phyloP scores from a whole-genome alignment of 2,888 invertebrate species.

The Pseudanteris insignis region DNA sequence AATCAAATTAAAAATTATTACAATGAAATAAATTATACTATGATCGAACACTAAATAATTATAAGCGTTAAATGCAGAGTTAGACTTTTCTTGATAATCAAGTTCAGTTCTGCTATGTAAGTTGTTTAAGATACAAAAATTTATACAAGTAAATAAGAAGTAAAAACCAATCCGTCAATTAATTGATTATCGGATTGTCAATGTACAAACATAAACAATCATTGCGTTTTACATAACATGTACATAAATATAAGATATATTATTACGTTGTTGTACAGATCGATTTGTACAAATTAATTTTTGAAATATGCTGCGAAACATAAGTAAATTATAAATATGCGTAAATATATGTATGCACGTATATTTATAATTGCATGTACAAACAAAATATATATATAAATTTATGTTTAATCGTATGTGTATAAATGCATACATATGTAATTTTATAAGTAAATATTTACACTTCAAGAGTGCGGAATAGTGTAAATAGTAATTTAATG shows the following conservation, averaged over 20 bases:
- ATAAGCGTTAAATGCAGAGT: no score
- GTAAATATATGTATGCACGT: slow-evolving; percentile 13
- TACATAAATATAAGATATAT: slow-evolving; percentile 29
- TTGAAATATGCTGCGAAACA: neutral
- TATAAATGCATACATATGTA: slow-evolving; percentile 12
- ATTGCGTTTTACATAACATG: slow-evolving; percentile 19
- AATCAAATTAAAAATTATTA: neutral
- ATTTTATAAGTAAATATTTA: slow-evolving; percentile 14
- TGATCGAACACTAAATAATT: neutral
- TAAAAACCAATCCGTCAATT: no score
- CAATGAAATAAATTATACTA: neutral
- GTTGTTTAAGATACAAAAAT: no score
- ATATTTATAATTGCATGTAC: slow-evolving; percentile 4
- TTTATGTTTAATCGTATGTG: slow-evolving; percentile 3
- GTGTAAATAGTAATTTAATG: slow-evolving; percentile 22
- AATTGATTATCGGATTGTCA: slow-evolving; percentile 4
- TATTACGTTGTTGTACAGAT: slow-evolving; percentile 36
- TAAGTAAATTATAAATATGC: slow-evolving; percentile 1
- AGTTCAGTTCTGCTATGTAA: no score
- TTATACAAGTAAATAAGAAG: slow-evolving; percentile 2
- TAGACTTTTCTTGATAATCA: no score
- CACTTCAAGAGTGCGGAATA: slow-evolving; percentile 3
- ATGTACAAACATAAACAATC: slow-evolving; percentile 22
- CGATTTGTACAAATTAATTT: slow-evolving; percentile 19
- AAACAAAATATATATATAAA: slow-evolving; percentile 1